phyloP scores from a whole-genome alignment of 2,113 vertebrate genomes.

The Clinocottus analis region DNA sequence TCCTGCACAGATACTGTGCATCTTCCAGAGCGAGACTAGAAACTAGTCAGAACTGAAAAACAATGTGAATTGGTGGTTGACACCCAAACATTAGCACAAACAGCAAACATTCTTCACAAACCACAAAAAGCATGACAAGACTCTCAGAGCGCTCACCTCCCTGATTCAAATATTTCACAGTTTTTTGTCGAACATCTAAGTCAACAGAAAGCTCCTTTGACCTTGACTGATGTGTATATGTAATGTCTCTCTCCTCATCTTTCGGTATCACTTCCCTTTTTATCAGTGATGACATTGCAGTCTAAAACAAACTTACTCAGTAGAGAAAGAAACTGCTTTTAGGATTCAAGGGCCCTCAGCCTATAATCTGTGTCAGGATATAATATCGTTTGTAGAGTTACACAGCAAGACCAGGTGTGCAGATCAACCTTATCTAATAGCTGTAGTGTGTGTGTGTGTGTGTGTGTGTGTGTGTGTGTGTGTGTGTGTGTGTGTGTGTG shows the following conservation, averaged over 20 bases:
- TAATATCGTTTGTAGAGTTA: constrained; percentile 64
- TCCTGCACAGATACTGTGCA: constrained; percentile 35
- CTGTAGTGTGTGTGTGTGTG: constrained; percentile 59
- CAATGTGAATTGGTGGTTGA: neutral
- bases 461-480: constrained; percentile 58
- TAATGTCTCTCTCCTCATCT: neutral
- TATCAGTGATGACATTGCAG: constrained; percentile 31
- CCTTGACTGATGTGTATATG: constrained; percentile 30
- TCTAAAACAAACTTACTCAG: constrained; percentile 31
- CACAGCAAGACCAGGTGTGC: constrained; percentile 78
- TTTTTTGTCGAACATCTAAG: constrained; percentile 15
- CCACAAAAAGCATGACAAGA: constrained; percentile 4
- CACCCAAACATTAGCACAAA: too few relatives aligned
- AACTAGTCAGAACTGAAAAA: constrained; percentile 27
- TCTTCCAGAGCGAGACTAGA: constrained; percentile 21
- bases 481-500: constrained; percentile 54
- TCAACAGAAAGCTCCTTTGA: constrained; percentile 26
- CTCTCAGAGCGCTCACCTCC: neutral
- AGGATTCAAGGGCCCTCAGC: constrained; percentile 48
- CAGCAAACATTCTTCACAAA: neutral
- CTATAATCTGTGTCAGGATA: constrained; percentile 53
- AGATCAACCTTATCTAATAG: constrained; percentile 79
- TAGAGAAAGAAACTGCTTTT: constrained; percentile 40
- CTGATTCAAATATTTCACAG: neutral
- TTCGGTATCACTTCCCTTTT: constrained; percentile 11